Conservation (phyloP, 2,888 invertebrate genomes). For the Lasioglossum morio region DNA sequence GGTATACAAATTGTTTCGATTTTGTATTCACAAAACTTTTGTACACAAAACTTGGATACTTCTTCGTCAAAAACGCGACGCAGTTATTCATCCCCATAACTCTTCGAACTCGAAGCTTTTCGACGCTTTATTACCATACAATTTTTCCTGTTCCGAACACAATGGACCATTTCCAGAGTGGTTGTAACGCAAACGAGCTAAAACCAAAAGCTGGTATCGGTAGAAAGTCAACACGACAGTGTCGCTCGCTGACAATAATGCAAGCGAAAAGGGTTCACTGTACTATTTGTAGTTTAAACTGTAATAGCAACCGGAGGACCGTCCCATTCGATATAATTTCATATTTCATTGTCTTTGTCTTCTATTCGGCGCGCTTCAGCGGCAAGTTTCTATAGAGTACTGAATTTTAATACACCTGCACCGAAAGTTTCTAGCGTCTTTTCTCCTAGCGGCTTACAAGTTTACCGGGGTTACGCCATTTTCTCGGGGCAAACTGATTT, state of each 20-base stretch:
- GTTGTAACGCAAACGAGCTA: neutral
- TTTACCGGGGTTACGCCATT: slow-evolving; percentile 23
- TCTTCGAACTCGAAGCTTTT: neutral
- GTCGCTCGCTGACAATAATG: neutral
- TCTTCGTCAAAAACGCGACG: neutral
- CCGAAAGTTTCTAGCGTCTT: slow-evolving; percentile 47
- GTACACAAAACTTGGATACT: neutral
- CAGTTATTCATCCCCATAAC: neutral
- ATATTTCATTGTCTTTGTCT: slow-evolving; percentile 55
- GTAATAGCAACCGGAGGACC: slow-evolving; percentile 24
- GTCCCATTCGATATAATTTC: slow-evolving; percentile 54
- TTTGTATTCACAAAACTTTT: neutral
- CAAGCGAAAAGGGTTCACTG: slow-evolving; percentile 11
- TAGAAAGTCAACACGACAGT: neutral
- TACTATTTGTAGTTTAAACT: slow-evolving; percentile 33
- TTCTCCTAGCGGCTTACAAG: slow-evolving; percentile 21
- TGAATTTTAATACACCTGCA: slow-evolving; percentile 60
- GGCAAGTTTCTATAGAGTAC: slow-evolving; percentile 36
- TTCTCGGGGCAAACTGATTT: slow-evolving; percentile 39
- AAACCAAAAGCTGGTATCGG: neutral
- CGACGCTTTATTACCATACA: neutral
- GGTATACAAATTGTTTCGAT: neutral
- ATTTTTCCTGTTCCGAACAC: neutral
- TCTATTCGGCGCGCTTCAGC: slow-evolving; percentile 28
- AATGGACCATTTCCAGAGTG: slow-evolving; percentile 3